Base-by-base conservation (phyloP, 2,113 vertebrate species). In the Scopus umbretta region DNA sequence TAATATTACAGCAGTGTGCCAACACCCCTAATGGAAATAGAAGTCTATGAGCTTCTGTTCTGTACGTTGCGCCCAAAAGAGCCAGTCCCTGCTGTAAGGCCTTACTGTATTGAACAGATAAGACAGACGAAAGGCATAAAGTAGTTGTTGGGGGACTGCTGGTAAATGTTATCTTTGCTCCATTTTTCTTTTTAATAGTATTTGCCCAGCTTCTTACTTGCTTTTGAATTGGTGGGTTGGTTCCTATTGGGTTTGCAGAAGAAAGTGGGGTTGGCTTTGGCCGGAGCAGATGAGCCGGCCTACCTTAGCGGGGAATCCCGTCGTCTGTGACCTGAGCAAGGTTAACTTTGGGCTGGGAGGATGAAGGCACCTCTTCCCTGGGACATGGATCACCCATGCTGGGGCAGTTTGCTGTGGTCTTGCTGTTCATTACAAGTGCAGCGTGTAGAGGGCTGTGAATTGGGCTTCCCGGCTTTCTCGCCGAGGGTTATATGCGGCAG, bases 321-420 rank as follows among this genome's bases (percentile, higher is more conserved):
- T 7, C 6, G 30, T 6, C 25, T 29, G 34, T 56, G 47, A 58
- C 19, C 45, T 55, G 52, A 30, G 70, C 8, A 13, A 66, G 16
- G 34, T 21, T 34, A 6, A 6, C 0, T 0, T 0, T 42, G 67
- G 25, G 26, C 72, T 84, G 72, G 68, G 32, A 89, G 55, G 47
- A 21, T 26, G 63, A 12, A 82, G 63, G 12, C 40, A 5, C 30
- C 4, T 26, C 76, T 89, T 74, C 14, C 34, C n/a, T 2, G 3
- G 29, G 68, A 5, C 4, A 0, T 0, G 43, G 73, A 23, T 47
- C 38, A 5, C 13, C 42, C 27, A 0, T 27, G 2, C 23, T 19
- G 78, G 80, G 65, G 30, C 56, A 16, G 18, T 50, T 87, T n/a
- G 67, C 55, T 78, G 67, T 13, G 32, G 7, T 78, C 29, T 62